A percentile compares a stretch with the other conserved stretches of the same genome.
phyloP scores from a whole-genome alignment of 1,140 invertebrate species.

The Brachionus angularis region DNA sequence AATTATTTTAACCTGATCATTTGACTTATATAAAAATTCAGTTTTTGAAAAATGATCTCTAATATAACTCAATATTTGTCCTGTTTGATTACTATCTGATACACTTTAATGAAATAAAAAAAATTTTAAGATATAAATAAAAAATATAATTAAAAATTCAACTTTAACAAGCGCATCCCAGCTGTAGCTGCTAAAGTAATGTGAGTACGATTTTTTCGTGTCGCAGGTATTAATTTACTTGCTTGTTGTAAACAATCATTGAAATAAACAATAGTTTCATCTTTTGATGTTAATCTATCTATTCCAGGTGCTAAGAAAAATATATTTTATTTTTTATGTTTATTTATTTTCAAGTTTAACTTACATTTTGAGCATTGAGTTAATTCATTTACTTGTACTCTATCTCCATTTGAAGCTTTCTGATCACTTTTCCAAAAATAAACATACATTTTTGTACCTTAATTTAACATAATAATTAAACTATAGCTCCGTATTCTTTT shows the following conservation, averaged over 20 bases:
- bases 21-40: conserved; percentile 18
- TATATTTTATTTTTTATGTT: neutral
- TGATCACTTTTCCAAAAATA: conserved; percentile 28
- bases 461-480: neutral
- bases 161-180: conserved; percentile 43
- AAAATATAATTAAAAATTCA: neutral
- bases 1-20: conserved; percentile 51
- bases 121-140: neutral
- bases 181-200: conserved; percentile 43
- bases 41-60: conserved; percentile 21
- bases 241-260: conserved; percentile 40
- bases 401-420: conserved; percentile 15
- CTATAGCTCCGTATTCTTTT: too few species aligned
- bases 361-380: neutral
- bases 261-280: conserved; percentile 35
- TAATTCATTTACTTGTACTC: conserved; percentile 2
- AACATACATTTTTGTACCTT: neutral
- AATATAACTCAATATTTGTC: conserved; percentile 4
- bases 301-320: conserved; percentile 18
- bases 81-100: conserved; percentile 15
- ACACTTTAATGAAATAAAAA: neutral
- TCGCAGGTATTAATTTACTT: conserved; percentile 16
- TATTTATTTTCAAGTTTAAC: neutral
- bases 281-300: neutral
- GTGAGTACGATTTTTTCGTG: conserved; percentile 3